Percentiles rank a stretch among this genome's conserved stretches.
Evolutionary conservation across 2,888 invertebrate species (phyloP).

Genomic region (Perithous albicinctus): DNA sequence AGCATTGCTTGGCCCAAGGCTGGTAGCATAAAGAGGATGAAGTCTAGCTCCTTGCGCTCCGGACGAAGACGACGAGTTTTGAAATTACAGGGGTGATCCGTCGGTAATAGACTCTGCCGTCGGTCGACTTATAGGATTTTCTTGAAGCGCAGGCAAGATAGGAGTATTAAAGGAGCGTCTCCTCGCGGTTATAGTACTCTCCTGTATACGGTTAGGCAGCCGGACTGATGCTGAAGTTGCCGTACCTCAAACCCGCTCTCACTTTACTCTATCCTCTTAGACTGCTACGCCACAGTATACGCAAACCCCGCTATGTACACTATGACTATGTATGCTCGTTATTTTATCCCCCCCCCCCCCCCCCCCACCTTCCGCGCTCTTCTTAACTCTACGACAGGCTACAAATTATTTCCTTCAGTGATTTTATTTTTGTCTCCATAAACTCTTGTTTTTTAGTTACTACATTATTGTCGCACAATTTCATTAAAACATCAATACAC

Average conservation of each 20-base stretch:
- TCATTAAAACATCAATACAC: no score
- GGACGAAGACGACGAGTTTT: constrained; percentile 75
- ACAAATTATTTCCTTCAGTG: constrained; percentile 33
- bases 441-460: not conserved
- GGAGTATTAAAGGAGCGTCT: constrained; percentile 59
- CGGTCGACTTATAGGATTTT: constrained; percentile 79
- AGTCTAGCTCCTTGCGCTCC: constrained; percentile 47
- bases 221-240: constrained; percentile 17
- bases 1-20: constrained; percentile 8
- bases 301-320: not conserved
- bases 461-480: not conserved
- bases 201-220: constrained; percentile 22
- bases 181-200: constrained; percentile 41
- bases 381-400: constrained; percentile 23
- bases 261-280: constrained; percentile 26
- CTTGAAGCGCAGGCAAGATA: constrained; percentile 61
- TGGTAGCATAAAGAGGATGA: constrained; percentile 47
- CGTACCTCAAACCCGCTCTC: not conserved
- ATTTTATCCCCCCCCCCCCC: constrained; percentile 62
- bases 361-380: constrained; percentile 28
- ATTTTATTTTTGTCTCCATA: constrained; percentile 19
- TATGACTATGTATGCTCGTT: constrained; percentile 18
- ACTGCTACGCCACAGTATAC: not conserved
- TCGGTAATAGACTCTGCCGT: constrained; percentile 80
- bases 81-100: constrained; percentile 81